Evolutionary conservation across 2,888 invertebrate species (phyloP).

Genomic region (Conops quadrifasciatus): DNA sequence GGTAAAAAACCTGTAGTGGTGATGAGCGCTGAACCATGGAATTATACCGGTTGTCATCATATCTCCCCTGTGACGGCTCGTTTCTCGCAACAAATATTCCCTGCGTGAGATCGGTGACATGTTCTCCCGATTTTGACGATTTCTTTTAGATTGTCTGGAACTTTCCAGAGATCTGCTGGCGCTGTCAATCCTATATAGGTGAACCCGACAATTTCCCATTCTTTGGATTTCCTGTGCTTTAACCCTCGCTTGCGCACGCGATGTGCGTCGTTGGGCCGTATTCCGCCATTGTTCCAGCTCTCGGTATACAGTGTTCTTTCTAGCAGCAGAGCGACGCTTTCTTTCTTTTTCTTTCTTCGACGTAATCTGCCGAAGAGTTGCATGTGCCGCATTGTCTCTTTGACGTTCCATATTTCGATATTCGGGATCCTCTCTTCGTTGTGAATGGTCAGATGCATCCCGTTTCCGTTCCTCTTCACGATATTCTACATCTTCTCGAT

Average conservation of each 20-base stretch:
- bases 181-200: neutral
- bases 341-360: neutral
- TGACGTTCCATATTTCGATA: too few species aligned
- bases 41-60: neutral
- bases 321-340: neutral
- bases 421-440: neutral
- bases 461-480: too few species aligned
- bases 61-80: too few species aligned
- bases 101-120: neutral
- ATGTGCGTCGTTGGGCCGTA: neutral
- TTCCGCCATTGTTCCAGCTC: neutral
- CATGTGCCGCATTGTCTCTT: slow-evolving; percentile 1
- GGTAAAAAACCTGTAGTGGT: neutral
- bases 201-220: neutral
- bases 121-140: neutral
- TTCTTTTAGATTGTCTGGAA: too few species aligned
- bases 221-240: neutral
- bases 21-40: neutral
- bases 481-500: too few species aligned
- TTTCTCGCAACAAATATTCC: neutral
- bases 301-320: neutral
- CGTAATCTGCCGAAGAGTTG: neutral
- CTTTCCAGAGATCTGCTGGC: too few species aligned
- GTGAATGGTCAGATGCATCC: too few species aligned
- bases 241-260: neutral